Percentiles rank a stretch among this genome's conserved stretches.
These are phyloP conservation scores for Heliocidaris tuberculata DNA, from an alignment of 35 echinoderm and acorn worm genomes.

Conservation along the genomic window DNA sequence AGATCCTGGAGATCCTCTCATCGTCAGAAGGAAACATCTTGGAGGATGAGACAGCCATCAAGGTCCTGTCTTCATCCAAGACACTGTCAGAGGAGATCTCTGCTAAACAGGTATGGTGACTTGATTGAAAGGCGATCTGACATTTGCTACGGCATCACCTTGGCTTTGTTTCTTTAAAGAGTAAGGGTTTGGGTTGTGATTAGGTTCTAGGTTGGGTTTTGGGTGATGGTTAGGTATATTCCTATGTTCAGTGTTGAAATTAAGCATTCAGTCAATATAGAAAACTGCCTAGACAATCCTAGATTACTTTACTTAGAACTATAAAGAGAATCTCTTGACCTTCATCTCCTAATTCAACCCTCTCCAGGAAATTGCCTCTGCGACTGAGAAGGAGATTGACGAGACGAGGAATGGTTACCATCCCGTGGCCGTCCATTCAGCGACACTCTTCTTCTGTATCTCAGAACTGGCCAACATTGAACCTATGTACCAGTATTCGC, in stretches of 20 bases:
- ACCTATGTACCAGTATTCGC: slow-evolving; percentile 98
- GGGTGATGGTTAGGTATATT: too few relatives aligned
- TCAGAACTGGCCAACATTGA: slow-evolving; percentile 97
- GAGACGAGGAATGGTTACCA: slow-evolving; percentile 93
- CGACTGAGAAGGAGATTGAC: slow-evolving; percentile 95
- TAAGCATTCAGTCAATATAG: too few relatives aligned
- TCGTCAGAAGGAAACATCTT: slow-evolving; percentile 97
- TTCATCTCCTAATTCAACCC: too few relatives aligned
- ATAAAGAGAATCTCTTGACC: too few relatives aligned
- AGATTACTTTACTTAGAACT: too few relatives aligned
- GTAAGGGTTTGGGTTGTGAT: too few relatives aligned
- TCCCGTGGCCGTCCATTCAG: slow-evolving; percentile 87
- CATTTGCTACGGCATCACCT: neutral
- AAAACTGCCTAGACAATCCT: too few relatives aligned
- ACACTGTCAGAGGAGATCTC: slow-evolving; percentile 95
- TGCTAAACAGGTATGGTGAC: slow-evolving; percentile 88
- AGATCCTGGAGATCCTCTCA: slow-evolving; percentile 93
- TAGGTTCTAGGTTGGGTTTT: too few relatives aligned
- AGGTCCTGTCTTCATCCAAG: slow-evolving; percentile 97
- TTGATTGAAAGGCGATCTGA: neutral
- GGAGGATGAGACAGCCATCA: slow-evolving; percentile 98
- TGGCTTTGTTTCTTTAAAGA: too few relatives aligned
- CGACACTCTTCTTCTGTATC: slow-evolving; percentile 96
- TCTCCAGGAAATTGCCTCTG: slow-evolving; percentile 86
- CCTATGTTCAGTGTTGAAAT: too few relatives aligned